phyloP scores from a whole-genome alignment of 2,797 vertebrate species.

The Lepus oiostolus region DNA sequence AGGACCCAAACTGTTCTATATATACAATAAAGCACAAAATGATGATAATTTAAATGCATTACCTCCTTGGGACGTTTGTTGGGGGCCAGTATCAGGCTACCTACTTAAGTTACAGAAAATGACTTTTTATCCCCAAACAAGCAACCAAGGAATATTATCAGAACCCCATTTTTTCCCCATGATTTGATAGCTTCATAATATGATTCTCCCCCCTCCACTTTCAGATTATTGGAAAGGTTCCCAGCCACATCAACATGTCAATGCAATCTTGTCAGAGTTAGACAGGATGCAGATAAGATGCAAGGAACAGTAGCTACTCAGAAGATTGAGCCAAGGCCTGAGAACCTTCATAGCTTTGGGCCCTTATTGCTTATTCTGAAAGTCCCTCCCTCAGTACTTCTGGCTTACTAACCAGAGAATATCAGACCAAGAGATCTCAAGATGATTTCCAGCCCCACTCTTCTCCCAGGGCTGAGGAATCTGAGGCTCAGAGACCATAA shows the following conservation, averaged over 20 bases:
- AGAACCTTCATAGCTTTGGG: neutral
- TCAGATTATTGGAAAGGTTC: neutral
- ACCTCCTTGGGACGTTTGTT: neutral
- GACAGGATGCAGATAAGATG: neutral
- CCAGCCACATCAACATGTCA: neutral
- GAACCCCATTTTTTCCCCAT: neutral
- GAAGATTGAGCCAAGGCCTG: neutral
- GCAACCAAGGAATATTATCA: constrained; percentile 1
- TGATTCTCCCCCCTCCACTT: neutral
- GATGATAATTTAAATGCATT: neutral
- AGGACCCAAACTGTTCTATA: neutral
- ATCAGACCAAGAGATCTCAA: constrained; percentile 22
- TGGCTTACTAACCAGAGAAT: constrained; percentile 15
- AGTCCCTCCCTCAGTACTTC: neutral
- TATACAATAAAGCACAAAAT: neutral
- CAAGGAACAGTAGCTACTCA: neutral
- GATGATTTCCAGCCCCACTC: neutral
- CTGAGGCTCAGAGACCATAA: neutral
- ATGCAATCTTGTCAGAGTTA: neutral
- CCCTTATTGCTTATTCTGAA: neutral
- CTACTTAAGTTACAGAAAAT: neutral
- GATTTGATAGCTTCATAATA: neutral
- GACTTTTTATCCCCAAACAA: constrained; percentile 36
- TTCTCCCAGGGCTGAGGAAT: neutral
- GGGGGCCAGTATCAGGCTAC: neutral